Percentiles rank a stretch among this genome's conserved stretches.
phyloP scores from a whole-genome alignment of 2,888 invertebrate species.

The Drosophila dives region DNA sequence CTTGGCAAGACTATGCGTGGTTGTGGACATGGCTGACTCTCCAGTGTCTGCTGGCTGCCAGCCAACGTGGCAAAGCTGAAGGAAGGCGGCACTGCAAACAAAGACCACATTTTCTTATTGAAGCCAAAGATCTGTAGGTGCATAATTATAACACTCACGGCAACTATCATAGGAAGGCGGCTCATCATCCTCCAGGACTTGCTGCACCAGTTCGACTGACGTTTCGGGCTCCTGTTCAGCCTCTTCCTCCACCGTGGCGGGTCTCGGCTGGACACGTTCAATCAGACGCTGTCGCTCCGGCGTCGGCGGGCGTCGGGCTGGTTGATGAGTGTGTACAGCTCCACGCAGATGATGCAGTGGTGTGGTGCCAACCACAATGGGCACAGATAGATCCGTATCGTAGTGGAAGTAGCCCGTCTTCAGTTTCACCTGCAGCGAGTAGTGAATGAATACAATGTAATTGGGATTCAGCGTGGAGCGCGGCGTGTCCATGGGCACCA shows the following conservation, averaged over 20 bases:
- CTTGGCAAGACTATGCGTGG: constrained; percentile 76
- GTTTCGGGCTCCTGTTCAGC: constrained; percentile 44
- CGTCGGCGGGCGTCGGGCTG: constrained; percentile 52
- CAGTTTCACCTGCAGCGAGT: constrained; percentile 76
- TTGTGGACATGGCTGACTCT: constrained; percentile 50
- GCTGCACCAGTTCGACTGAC: constrained; percentile 53
- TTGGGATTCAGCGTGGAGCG: constrained; percentile 87
- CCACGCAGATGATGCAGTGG: constrained; percentile 66
- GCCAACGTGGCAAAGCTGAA: constrained; percentile 80
- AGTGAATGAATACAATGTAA: constrained; percentile 81
- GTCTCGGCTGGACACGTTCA: constrained; percentile 56
- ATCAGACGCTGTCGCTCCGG: constrained; percentile 70
- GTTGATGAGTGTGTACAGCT: constrained; percentile 62
- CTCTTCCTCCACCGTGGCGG: constrained; percentile 55
- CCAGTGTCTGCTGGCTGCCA: constrained; percentile 76
- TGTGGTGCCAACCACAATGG: constrained; percentile 78
- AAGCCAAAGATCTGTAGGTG: background rate
- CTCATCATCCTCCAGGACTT: constrained; percentile 69
- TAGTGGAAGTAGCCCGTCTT: constrained; percentile 81
- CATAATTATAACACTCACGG: constrained; percentile 54
- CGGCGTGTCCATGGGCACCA: constrained; percentile 88
- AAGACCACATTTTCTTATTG: background rate
- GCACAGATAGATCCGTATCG: constrained; percentile 77
- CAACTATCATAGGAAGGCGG: constrained; percentile 82
- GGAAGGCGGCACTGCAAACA: constrained; percentile 78